phyloP scores from a whole-genome alignment of 2,797 vertebrate species.

The Sebastes iracundus region DNA sequence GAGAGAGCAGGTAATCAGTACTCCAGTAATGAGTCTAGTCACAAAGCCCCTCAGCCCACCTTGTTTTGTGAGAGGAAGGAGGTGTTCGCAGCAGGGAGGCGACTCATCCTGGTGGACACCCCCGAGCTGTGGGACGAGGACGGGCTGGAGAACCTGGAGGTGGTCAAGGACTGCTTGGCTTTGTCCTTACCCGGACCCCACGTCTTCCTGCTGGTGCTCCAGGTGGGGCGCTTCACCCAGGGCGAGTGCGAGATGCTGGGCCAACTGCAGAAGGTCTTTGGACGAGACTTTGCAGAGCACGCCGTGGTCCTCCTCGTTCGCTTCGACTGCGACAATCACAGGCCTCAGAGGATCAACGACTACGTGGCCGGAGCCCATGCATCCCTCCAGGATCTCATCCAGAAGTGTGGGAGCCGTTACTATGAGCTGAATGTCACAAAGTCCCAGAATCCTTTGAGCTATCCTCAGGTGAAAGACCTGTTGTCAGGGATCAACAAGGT shows the following conservation, averaged over 20 bases:
- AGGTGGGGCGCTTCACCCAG: conserved; percentile 65
- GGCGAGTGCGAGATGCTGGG: conserved; percentile 55
- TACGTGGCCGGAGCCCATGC: conserved; percentile 44
- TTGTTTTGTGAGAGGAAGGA: conserved; percentile 37
- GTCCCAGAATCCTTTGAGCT: conserved; percentile 48
- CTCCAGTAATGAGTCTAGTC: background rate
- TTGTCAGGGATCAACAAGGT: conserved; percentile 52
- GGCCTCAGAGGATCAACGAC: conserved; percentile 38
- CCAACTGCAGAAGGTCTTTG: conserved; percentile 62
- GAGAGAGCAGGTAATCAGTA: conserved; percentile 45
- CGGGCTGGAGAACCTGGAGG: conserved; percentile 35
- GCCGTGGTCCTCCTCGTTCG: conserved; percentile 54
- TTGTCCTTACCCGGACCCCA: conserved; percentile 63
- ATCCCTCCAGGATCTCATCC: conserved; percentile 47
- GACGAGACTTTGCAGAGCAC: conserved; percentile 38
- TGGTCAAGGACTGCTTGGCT: conserved; percentile 65
- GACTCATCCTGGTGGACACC: conserved; percentile 62
- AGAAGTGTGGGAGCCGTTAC: conserved; percentile 54
- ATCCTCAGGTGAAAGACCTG: conserved; percentile 61
- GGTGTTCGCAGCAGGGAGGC: conserved; percentile 12
- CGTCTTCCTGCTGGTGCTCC: conserved; percentile 63
- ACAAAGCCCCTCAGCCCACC: conserved; percentile 2
- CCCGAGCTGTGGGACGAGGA: conserved; percentile 71
- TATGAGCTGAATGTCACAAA: conserved; percentile 46
- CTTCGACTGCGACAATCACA: background rate